phyloP scores from a whole-genome alignment of 2,888 invertebrate genomes.

The Trichopoda pennipes region DNA sequence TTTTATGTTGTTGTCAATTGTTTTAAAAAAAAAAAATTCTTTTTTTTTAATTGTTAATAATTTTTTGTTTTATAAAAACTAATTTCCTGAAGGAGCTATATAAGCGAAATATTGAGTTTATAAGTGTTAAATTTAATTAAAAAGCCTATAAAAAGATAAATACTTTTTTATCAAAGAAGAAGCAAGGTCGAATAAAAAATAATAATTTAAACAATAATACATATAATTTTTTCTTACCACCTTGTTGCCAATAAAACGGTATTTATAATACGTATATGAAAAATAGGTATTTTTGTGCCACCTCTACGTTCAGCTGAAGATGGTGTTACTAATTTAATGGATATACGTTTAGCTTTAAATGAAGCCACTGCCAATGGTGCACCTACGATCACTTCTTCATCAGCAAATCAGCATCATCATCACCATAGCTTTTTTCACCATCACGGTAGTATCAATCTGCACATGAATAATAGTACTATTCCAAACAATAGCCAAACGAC shows the following conservation, averaged over 20 bases:
- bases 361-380: constrained; percentile 74
- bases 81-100: no score
- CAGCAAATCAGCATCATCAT: constrained; percentile 65
- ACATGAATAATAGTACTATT: constrained; percentile 72
- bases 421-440: constrained; percentile 68
- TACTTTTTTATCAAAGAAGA: no score
- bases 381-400: constrained; percentile 29
- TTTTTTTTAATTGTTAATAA: no score
- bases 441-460: constrained; percentile 70
- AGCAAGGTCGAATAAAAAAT: no score
- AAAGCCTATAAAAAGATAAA: no score
- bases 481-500: constrained; percentile 55
- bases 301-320: constrained; percentile 75
- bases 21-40: no score
- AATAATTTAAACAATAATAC: no score
- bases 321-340: constrained; percentile 78
- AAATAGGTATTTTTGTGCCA: constrained; percentile 78
- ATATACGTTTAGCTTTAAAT: constrained; percentile 78
- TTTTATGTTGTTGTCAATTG: no score
- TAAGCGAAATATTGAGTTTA: no score
- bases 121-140: no score
- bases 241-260: constrained; percentile 21
- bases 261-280: constrained; percentile 35
- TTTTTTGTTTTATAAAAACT: no score
- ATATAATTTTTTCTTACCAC: constrained; percentile 24